Conservation (phyloP, 2,888 invertebrate species). For the Nezara viridula region DNA sequence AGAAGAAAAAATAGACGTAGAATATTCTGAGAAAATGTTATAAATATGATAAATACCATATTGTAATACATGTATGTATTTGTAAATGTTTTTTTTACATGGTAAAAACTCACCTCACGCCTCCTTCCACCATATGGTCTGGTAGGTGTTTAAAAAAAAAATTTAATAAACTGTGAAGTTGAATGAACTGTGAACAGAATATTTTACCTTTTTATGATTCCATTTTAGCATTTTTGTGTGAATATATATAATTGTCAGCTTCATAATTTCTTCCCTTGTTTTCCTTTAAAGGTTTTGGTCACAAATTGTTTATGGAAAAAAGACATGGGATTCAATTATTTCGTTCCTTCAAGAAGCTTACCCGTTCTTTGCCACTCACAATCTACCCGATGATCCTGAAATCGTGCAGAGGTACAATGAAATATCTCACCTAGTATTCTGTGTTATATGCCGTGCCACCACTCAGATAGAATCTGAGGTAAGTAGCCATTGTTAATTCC, state of each 20-base stretch:
- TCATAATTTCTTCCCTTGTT: not conserved
- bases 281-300: slow-evolving; percentile 78
- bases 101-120: no score
- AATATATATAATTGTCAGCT: not conserved
- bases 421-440: slow-evolving; percentile 74
- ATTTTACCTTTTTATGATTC: no score
- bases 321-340: slow-evolving; percentile 74
- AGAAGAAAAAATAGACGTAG: no score
- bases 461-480: slow-evolving; percentile 85
- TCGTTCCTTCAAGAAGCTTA: slow-evolving; percentile 83
- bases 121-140: no score
- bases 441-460: slow-evolving; percentile 82
- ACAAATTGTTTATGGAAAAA: slow-evolving; percentile 73
- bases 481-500: slow-evolving; percentile 62
- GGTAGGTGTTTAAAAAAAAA: no score
- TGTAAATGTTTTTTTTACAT: no score
- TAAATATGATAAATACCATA: no score
- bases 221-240: no score
- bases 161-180: no score
- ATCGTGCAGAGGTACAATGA: slow-evolving; percentile 75
- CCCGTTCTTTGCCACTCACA: slow-evolving; percentile 75
- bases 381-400: slow-evolving; percentile 69
- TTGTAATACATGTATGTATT: no score
- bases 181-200: no score
- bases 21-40: no score